Evolutionary conservation across 2,113 vertebrate species (phyloP).

Genomic region (Trichomycterus rosablanca): DNA sequence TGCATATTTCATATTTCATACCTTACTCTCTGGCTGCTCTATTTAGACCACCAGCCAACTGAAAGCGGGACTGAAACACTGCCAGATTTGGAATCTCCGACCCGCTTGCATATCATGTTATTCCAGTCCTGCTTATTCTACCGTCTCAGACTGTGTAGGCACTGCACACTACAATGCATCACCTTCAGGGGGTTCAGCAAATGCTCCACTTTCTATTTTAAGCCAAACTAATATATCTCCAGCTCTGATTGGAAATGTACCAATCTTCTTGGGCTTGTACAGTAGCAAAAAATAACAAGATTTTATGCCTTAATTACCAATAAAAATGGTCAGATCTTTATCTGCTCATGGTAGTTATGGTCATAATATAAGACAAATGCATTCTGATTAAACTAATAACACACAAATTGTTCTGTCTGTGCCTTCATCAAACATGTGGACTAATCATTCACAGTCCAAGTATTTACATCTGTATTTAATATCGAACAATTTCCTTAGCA

Average conservation of each 20-base stretch:
- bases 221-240: slow-evolving; percentile 27
- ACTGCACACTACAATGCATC: slow-evolving; percentile 17
- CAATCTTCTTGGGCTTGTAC: slow-evolving; percentile 14
- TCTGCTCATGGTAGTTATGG: too few species aligned
- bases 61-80: slow-evolving; percentile 27
- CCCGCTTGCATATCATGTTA: slow-evolving; percentile 11
- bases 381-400: neutral
- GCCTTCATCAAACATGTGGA: too few species aligned
- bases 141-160: slow-evolving; percentile 1
- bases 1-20: slow-evolving; percentile 44
- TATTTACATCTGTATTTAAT: too few species aligned
- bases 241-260: slow-evolving; percentile 22
- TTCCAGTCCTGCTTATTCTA: slow-evolving; percentile 22
- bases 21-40: slow-evolving; percentile 34
- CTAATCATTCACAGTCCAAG: too few species aligned
- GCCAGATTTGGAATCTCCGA: slow-evolving; percentile 33
- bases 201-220: slow-evolving; percentile 32
- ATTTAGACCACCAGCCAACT: slow-evolving; percentile 41
- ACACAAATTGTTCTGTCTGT: too few species aligned
- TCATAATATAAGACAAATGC: neutral
- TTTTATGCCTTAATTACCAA: too few species aligned
- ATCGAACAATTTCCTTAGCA: too few species aligned
- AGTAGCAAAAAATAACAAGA: too few species aligned
- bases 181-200: slow-evolving; percentile 26
- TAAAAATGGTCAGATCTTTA: too few species aligned